Evolutionary conservation across 2,888 invertebrate species (phyloP), one percentile per base, ranked within the genome.

Genomic region (Pediacus dermestoides): DNA sequence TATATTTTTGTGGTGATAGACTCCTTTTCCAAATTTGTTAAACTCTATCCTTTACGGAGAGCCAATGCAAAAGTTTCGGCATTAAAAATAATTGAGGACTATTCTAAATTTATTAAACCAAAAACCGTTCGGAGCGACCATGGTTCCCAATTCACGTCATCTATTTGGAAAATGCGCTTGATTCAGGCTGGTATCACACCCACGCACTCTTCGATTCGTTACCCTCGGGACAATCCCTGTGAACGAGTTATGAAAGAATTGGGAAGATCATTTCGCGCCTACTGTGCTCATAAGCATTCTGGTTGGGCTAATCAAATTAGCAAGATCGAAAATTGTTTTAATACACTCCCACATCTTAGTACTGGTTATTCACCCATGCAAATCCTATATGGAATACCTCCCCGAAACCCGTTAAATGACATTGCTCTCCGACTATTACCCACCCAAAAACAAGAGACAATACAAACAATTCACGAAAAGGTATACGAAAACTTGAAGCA

Each of bases 1-100:
- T 52, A 51, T 23, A 48, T 53, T 27, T 50, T 54, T 10, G 51
- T 55, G 2, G 32, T 47, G 6, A 27, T 52, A 2, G 47, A 55
- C 33, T 21, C 34, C n/a, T 52, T 52, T 32, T 44, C 50, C 6
- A 55, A 53, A 38, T 48, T 46, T 41, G 42, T 52, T 2, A 44
- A 38, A 12, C 30, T 54, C 2, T 53, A 51, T 37, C 32, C 50
- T 4, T 7, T 41, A 8, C 34, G 32, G 1, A 42, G 45, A 3
- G 44, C 51, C 1, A 31, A 25, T 14, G 25, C 22, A 18, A 26
- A 23, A 34, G 34, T 41, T 12, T 43, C 42, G 4, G 34, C 37
- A 2, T 25, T 32, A 0, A 39, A 33, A 23, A 23, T 43, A n/a
- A 4, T 43, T 3, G 11, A 42, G 2, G 39, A 45, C n/a, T 46